Percentiles rank a stretch among this genome's conserved stretches.
Evolutionary conservation across 2,888 invertebrate genomes (phyloP).

Genomic region (Elmis aenea): DNA sequence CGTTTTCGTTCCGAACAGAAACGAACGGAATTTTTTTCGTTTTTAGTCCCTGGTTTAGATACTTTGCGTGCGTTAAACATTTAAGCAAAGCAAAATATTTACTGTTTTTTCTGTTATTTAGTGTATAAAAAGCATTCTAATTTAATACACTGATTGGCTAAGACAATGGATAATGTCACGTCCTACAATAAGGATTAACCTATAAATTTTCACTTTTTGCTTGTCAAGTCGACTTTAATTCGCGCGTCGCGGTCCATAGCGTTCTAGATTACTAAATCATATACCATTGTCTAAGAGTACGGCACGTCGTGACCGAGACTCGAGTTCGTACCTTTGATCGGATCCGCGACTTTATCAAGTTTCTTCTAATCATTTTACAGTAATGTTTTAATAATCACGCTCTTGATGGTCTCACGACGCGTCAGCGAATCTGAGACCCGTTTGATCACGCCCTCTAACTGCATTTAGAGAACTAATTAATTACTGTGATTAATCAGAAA

Average conservation of each 20-base stretch:
- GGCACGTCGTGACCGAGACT: slow-evolving; percentile 17
- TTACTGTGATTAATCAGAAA: slow-evolving; percentile 58
- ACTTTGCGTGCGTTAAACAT: too few relatives aligned
- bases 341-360: slow-evolving; percentile 20
- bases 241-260: slow-evolving; percentile 23
- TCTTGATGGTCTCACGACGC: slow-evolving; percentile 13
- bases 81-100: too few relatives aligned
- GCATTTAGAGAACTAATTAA: slow-evolving; percentile 48
- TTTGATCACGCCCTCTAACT: slow-evolving; percentile 21
- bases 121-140: too few relatives aligned
- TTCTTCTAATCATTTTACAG: slow-evolving; percentile 25
- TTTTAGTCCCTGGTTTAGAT: too few relatives aligned
- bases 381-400: slow-evolving; percentile 23
- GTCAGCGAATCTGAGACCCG: slow-evolving; percentile 6
- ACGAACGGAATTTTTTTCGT: too few relatives aligned
- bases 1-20: too few relatives aligned
- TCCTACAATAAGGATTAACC: too few relatives aligned
- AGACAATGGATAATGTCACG: too few relatives aligned
- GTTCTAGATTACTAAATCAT: slow-evolving; percentile 24
- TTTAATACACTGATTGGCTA: too few relatives aligned
- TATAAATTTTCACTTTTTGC: too few relatives aligned
- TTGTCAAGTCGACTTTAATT: too few relatives aligned
- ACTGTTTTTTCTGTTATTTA: too few relatives aligned
- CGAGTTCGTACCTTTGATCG: slow-evolving; percentile 22
- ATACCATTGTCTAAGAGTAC: slow-evolving; percentile 17